These are phyloP conservation scores for Brassicogethes aeneus DNA, from an alignment of 2,888 invertebrate species.

Conservation along the genomic window DNA sequence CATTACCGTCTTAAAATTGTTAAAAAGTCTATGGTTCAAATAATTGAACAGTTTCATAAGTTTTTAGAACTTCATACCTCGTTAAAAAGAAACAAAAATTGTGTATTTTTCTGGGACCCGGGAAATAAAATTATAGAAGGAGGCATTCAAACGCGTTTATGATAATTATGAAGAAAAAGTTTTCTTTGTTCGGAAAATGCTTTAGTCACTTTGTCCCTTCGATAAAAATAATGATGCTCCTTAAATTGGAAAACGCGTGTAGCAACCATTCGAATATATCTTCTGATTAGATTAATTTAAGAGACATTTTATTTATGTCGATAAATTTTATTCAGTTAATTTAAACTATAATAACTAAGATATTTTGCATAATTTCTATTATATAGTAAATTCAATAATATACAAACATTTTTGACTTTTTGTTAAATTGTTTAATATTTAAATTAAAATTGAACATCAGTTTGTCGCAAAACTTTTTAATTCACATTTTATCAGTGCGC, in stretches of 20 bases:
- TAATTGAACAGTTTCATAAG: conserved; percentile 7
- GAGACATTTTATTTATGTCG: too few species aligned
- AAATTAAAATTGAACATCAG: too few species aligned
- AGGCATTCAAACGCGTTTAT: conserved; percentile 10
- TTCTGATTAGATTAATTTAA: neutral
- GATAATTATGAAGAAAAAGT: conserved; percentile 4
- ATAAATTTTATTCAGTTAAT: too few species aligned
- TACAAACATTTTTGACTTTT: too few species aligned
- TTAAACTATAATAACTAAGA: too few species aligned
- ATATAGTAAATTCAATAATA: too few species aligned
- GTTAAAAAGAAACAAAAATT: conserved; percentile 7
- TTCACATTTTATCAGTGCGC: too few species aligned
- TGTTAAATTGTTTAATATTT: too few species aligned
- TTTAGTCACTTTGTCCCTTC: neutral
- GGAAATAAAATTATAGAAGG: conserved; percentile 6
- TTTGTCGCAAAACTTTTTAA: too few species aligned
- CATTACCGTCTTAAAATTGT: conserved; percentile 4
- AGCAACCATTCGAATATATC: neutral
- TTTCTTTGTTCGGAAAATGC: conserved; percentile 6
- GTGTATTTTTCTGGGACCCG: conserved; percentile 6
- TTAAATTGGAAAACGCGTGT: neutral
- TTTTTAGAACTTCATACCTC: conserved; percentile 4
- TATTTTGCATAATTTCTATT: too few species aligned
- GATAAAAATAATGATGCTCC: neutral
- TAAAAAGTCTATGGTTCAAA: conserved; percentile 4